A percentile compares a stretch with the other conserved stretches of the same genome.
phyloP scores from a whole-genome alignment of 1,140 invertebrate genomes.

The Drosophila virilis region DNA sequence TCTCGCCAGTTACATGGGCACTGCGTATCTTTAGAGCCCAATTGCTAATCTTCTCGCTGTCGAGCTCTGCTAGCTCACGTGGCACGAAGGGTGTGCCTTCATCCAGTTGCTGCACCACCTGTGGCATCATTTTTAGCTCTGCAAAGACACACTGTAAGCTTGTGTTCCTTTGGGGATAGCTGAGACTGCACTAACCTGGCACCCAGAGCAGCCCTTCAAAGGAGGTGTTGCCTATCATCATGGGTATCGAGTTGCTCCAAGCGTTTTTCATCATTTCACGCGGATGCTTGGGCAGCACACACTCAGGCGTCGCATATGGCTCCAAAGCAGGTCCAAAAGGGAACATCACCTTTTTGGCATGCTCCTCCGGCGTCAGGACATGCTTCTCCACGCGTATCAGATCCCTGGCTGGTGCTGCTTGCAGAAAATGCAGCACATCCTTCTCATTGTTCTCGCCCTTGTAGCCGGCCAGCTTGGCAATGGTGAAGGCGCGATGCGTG shows the following conservation, averaged over 20 bases:
- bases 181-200: conserved; percentile 34
- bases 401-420: conserved; percentile 84
- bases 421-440: conserved; percentile 68
- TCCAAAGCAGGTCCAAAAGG: conserved; percentile 82
- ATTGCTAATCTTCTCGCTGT: conserved; percentile 44
- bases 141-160: not conserved
- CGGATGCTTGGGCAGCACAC: conserved; percentile 77
- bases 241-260: conserved; percentile 83
- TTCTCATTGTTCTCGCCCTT: conserved; percentile 78
- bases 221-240: conserved; percentile 83
- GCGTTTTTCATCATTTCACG: conserved; percentile 77
- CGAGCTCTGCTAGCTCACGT: conserved; percentile 47
- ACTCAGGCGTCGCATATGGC: conserved; percentile 65
- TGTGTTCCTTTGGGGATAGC: no score
- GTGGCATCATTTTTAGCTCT: conserved; percentile 61
- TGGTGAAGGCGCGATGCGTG: conserved; percentile 51
- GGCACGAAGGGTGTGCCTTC: conserved; percentile 64
- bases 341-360: conserved; percentile 57
- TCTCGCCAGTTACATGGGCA: conserved; percentile 59
- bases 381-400: conserved; percentile 85
- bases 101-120: conserved; percentile 56
- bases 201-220: conserved; percentile 80
- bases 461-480: conserved; percentile 74
- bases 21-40: conserved; percentile 57
- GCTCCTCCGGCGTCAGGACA: conserved; percentile 62